Percentiles rank a stretch among this genome's conserved stretches.
Evolutionary conservation across 2,113 vertebrate genomes (phyloP).

Genomic region (Marmota flaviventris): DNA sequence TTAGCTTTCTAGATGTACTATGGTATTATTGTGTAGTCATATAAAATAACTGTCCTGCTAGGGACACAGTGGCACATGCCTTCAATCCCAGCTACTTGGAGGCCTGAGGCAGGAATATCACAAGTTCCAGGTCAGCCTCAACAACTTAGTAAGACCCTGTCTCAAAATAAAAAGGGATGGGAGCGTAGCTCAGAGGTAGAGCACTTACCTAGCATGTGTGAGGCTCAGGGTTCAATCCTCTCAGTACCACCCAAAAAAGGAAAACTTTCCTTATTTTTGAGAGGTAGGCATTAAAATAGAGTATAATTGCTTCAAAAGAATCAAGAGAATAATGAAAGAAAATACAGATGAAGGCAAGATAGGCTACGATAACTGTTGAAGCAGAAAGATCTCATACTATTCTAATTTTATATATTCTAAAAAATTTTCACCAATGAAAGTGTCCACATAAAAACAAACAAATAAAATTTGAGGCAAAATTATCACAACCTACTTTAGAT

Average conservation of each 20-base stretch:
- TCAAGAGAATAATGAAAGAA: neutral
- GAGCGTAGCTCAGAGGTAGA: neutral
- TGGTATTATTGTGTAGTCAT: neutral
- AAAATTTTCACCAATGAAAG: conserved; percentile 56
- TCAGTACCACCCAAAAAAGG: neutral
- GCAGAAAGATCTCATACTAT: neutral
- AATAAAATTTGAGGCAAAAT: conserved; percentile 64
- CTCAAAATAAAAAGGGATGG: neutral
- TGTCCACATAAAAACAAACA: conserved; percentile 69
- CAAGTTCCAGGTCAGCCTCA: neutral
- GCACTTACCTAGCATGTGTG: neutral
- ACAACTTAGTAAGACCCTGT: neutral
- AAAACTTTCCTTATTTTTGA: neutral
- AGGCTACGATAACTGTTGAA: conserved; percentile 23
- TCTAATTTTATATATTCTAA: conserved; percentile 60
- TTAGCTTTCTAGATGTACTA: conserved; percentile 17
- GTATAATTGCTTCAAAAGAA: conserved; percentile 57
- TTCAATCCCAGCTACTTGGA: neutral
- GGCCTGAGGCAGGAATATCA: neutral
- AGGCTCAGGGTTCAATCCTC: neutral
- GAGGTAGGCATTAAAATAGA: conserved; percentile 29
- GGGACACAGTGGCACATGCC: neutral
- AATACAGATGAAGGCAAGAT: conserved; percentile 32
- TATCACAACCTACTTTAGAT: conserved; percentile 93
- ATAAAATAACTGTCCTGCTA: neutral